phyloP scores from a whole-genome alignment of 2,113 vertebrate species.

The Pagrus major region DNA sequence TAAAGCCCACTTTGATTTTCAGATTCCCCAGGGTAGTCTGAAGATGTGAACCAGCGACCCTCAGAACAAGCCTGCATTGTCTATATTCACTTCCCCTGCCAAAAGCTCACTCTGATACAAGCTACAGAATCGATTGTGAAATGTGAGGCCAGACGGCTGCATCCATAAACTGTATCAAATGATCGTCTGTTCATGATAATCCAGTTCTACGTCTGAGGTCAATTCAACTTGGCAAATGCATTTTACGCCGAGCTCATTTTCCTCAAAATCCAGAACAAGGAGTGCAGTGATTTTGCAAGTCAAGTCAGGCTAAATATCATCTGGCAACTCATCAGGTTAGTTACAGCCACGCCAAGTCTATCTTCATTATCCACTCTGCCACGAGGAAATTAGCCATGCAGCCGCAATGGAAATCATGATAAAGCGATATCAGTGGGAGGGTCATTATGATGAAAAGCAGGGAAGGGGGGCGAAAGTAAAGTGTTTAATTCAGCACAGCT shows the following conservation, averaged over 20 bases:
- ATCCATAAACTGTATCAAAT: constrained; percentile 11
- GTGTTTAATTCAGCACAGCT: constrained; percentile 24
- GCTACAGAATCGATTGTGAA: neutral
- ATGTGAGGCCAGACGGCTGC: neutral
- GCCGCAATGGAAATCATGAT: constrained; percentile 48
- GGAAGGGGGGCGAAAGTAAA: neutral
- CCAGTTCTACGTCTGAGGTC: constrained; percentile 6
- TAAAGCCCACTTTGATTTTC: neutral
- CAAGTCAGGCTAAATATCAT: constrained; percentile 47
- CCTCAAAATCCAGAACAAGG: neutral
- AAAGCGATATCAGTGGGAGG: constrained; percentile 45
- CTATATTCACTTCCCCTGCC: constrained; percentile 1
- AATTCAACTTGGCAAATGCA: constrained; percentile 22
- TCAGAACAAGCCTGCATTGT: neutral
- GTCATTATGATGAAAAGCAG: constrained; percentile 40
- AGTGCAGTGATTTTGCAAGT: constrained; percentile 19
- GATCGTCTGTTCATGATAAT: constrained; percentile 11
- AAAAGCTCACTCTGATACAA: neutral
- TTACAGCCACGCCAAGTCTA: constrained; percentile 56
- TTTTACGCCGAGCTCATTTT: neutral
- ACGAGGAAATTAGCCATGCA: constrained; percentile 65
- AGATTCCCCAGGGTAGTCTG: constrained; percentile 6
- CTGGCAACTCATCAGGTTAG: constrained; percentile 63
- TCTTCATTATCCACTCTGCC: constrained; percentile 70
- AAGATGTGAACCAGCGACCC: constrained; percentile 29